These are phyloP conservation scores for Fukomys damarensis DNA, from an alignment of 2,113 vertebrate species.

Conservation along the genomic window DNA sequence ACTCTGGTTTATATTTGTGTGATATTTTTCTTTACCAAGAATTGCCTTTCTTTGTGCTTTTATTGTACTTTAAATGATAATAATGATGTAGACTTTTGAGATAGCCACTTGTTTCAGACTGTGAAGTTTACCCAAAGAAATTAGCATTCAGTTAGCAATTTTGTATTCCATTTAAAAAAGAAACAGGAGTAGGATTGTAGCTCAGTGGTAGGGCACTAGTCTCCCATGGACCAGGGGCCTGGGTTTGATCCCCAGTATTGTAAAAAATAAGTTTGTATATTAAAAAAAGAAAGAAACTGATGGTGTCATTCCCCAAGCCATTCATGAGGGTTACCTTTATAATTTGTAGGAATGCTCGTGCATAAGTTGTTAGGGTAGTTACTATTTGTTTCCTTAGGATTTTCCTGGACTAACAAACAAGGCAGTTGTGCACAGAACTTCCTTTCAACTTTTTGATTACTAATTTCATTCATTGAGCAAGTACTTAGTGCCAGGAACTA, in stretches of 20 bases:
- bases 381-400: not conserved
- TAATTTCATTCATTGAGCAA: slow-evolving; percentile 21
- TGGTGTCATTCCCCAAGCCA: not conserved
- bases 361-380: not conserved
- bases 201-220: not conserved
- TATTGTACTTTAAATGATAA: not conserved
- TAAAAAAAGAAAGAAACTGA: not conserved
- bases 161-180: not conserved
- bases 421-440: not conserved
- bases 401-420: not conserved
- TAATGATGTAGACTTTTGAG: not conserved
- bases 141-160: not conserved
- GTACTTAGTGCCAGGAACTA: not conserved
- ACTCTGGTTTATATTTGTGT: not conserved
- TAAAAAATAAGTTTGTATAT: not conserved
- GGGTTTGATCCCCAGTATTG: not conserved
- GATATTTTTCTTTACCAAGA: slow-evolving; percentile 13
- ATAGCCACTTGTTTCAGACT: not conserved
- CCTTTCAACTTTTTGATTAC: not conserved
- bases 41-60: slow-evolving; percentile 33
- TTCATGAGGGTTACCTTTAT: not conserved
- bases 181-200: not conserved
- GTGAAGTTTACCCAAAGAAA: not conserved
- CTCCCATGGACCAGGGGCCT: not conserved
- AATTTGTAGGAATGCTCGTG: not conserved